Base-by-base conservation (phyloP, 2,888 invertebrate species). In the Pilophorus perplexus region DNA sequence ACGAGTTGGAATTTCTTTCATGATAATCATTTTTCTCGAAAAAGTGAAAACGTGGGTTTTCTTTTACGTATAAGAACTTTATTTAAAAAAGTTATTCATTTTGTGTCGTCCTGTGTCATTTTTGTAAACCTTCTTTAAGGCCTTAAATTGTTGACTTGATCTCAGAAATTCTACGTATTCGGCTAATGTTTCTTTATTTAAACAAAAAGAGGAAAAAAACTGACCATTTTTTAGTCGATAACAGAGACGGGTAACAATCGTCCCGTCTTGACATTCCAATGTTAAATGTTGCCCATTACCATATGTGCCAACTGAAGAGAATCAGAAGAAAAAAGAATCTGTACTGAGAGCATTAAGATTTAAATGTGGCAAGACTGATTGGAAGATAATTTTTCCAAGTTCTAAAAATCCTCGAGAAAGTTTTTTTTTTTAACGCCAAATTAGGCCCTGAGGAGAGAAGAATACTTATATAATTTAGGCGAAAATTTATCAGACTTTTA, bases 221-320 rank as follows among this genome's bases (percentile, higher is more conserved):
- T n/a, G n/a, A n/a, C n/a, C n/a, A n/a, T n/a, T n/a, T n/a, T n/a
- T n/a, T n/a, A n/a, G n/a, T n/a, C n/a, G n/a, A n/a, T n/a, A n/a
- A n/a, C n/a, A n/a, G n/a, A n/a, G n/a, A n/a, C n/a, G n/a, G n/a
- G n/a, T n/a, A n/a, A n/a, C n/a, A n/a, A n/a, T n/a, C n/a, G n/a
- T 37, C 44, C 12, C 46, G 27, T 14, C 27, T 42, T 42, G 65
- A 65, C 68, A 68, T 68, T 68, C 65, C 68, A 59, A 55, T 50
- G 8, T 62, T 23, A 22, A 33, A 14, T 16, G 50, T 57, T 68
- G 54, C 57, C 68, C 66, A 54, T 40, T 40, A 62, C 55, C 54
- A 62, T 44, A 65, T 66, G 68, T 68, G 68, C 68, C 68, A 68
- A 68, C 46, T 59, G 59, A 60, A 52, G 52, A 64, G n/a, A 23